Evolutionary conservation across 2,797 vertebrate genomes (phyloP), one percentile per base, ranked within the genome.

Genomic region (Cheirogaleus major): DNA sequence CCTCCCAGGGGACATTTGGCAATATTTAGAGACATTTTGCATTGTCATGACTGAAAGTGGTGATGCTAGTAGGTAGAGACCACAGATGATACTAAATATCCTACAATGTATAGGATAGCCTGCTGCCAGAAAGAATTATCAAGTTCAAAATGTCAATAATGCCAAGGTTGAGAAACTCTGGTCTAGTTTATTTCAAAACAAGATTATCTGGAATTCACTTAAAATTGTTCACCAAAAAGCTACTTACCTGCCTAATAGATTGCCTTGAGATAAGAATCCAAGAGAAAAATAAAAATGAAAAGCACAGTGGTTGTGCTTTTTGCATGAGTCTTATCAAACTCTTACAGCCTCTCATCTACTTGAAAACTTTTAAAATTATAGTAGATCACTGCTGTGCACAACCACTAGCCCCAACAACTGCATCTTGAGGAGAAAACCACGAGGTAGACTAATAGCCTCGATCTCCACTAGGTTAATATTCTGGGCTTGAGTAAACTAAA

Each of bases 181-280:
- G 27, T 30, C 72, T 76, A n/a, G 1, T 92, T 87, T 67, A 75
- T 79, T 96, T 90, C 12, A 84, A 85, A 50, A 85, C 35, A 45
- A 32, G 92, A 80, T 95, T 96, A 95, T 81, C 95, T 80, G 92
- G 95, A 97, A 91, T 95, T 97, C 87, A 94, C 48, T 78, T 35
- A 78, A 94, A 80, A 86, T 94, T 95, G 65, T 55, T 52, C 83
- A 48, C 6, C 45, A 84, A 59, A 96, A 97, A 89, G 92, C 1
- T 18, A 83, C 89, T 96, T 92, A 95, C 72, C 84, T 92, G 78
- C 57, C 57, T 92, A 93, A 82, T 23, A 70, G 27, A 57, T 95
- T 4, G 11, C 48, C 48, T 90, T 13, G 14, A 38, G 27, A 70
- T 23, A 35, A 91, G 32, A 38, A 9, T 80, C 23, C 30, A 69